phyloP scores from a whole-genome alignment of 2,888 invertebrate genomes.

The Papilio demoleus region DNA sequence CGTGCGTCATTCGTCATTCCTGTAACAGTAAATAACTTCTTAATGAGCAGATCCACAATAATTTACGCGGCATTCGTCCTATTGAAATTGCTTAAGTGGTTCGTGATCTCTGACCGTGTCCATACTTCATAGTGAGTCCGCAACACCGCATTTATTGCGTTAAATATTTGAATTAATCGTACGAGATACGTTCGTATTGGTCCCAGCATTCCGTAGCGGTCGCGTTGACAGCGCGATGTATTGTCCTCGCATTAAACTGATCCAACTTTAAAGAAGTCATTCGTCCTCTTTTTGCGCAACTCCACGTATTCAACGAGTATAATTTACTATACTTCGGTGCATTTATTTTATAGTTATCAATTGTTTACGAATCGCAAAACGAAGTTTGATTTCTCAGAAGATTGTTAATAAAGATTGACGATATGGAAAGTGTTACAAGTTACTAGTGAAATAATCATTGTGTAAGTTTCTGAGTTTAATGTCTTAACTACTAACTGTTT shows the following conservation, averaged over 20 bases:
- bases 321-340: constrained; percentile 43
- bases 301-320: constrained; percentile 43
- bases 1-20: neutral
- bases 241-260: constrained; percentile 77
- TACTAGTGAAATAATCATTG: too few relatives aligned
- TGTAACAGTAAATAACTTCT: neutral
- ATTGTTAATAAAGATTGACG: neutral
- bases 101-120: constrained; percentile 44
- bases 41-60: neutral
- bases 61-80: neutral
- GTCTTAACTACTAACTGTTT: too few relatives aligned
- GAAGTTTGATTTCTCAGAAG: neutral
- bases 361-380: neutral
- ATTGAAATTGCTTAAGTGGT: constrained; percentile 15
- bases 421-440: too few relatives aligned
- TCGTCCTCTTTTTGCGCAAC: constrained; percentile 59
- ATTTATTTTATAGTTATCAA: constrained; percentile 3
- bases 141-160: constrained; percentile 76
- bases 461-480: too few relatives aligned
- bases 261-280: constrained; percentile 67
- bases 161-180: constrained; percentile 84
- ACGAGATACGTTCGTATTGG: constrained; percentile 79
- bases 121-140: constrained; percentile 41
- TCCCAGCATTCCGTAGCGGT: constrained; percentile 80
- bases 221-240: constrained; percentile 81